Conservation (phyloP, 2,888 invertebrate genomes). For the Meiosimyza platycephala region DNA sequence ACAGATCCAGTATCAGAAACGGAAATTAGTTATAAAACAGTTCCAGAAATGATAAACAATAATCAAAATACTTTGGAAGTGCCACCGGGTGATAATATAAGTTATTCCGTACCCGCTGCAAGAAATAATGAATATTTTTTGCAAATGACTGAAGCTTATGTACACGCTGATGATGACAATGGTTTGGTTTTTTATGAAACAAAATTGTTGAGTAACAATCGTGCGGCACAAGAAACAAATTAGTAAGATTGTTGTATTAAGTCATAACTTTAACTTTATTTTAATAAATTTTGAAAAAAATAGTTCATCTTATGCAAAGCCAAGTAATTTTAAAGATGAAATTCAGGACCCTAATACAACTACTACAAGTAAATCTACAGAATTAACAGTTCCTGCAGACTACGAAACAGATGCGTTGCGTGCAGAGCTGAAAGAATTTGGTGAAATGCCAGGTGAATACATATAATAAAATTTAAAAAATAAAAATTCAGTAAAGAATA, state of each 20-base stretch:
- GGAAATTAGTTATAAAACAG: slow-evolving; percentile 56
- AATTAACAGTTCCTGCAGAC: slow-evolving; percentile 72
- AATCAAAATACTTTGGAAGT: slow-evolving; percentile 11
- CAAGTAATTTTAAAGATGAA: background rate
- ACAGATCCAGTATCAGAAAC: slow-evolving; percentile 43
- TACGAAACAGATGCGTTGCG: slow-evolving; percentile 77
- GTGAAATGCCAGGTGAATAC: slow-evolving; percentile 72
- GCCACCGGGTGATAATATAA: background rate
- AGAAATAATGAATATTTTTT: slow-evolving; percentile 54
- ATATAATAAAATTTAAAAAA: too few species aligned
- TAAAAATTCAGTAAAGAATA: background rate
- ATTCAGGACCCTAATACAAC: slow-evolving; percentile 54
- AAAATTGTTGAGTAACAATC: slow-evolving; percentile 54
- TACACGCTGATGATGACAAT: slow-evolving; percentile 78
- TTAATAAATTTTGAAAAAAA: too few species aligned
- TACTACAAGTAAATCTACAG: slow-evolving; percentile 69
- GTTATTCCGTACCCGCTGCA: too few species aligned
- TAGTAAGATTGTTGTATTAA: too few species aligned
- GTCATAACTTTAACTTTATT: too few species aligned
- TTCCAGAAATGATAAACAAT: slow-evolving; percentile 43
- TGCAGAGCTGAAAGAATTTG: slow-evolving; percentile 74
- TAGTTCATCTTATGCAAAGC: too few species aligned
- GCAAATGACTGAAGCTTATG: slow-evolving; percentile 78
- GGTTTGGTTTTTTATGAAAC: slow-evolving; percentile 75
- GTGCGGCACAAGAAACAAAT: too few species aligned